Evolutionary conservation across 2,888 invertebrate species (phyloP), one percentile per base, ranked within the genome.

Genomic region (Macaria liturata): DNA sequence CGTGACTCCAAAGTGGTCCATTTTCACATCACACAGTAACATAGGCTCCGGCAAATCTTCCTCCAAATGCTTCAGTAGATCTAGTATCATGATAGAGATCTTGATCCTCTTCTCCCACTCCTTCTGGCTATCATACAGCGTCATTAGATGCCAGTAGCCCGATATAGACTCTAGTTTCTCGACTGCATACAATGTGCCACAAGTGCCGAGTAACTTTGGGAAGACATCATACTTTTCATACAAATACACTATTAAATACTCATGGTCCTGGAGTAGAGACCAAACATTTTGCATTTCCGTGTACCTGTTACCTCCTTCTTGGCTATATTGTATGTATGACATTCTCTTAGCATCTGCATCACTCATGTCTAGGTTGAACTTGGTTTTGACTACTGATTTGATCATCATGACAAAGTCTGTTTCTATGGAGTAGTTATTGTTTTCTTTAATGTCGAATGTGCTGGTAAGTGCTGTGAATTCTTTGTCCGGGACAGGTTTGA

Each of bases 1-100:
- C 3, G 92, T 87, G 0, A 94, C 72, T 0, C 95, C 95, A 80
- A 95, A 95, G 74, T 95, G 94, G 60, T 93, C 92, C 61, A 94
- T 83, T 80, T 95, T 95, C 0, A 95, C 88, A 83, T 95, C 95
- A 80, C 96, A 96, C 32, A 95, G 81, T 71, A 94, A 91, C 59
- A 95, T 87, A 0, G 94, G 93, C 67, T 95, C 94, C 2, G 92
- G 89, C 61, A 94, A 92, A 43, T 84, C 89, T 32, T 83, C 86
- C 46, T 95, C 94, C 48, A 95, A 77, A 61, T 93, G 90, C 50
- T 93, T 90, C 3, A 95, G 71, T 32, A 94, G 85, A 68, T 95
- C 94, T 64, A 95, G 76, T 31, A 95, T 93, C 82, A 93, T 91
- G 7, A 94, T 81, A 1, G 94, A 93, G 7, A 93, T 79, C 69